Evolutionary conservation across 2,113 vertebrate species (phyloP), one percentile per base, ranked within the genome.

Genomic region (Oxyura jamaicensis): DNA sequence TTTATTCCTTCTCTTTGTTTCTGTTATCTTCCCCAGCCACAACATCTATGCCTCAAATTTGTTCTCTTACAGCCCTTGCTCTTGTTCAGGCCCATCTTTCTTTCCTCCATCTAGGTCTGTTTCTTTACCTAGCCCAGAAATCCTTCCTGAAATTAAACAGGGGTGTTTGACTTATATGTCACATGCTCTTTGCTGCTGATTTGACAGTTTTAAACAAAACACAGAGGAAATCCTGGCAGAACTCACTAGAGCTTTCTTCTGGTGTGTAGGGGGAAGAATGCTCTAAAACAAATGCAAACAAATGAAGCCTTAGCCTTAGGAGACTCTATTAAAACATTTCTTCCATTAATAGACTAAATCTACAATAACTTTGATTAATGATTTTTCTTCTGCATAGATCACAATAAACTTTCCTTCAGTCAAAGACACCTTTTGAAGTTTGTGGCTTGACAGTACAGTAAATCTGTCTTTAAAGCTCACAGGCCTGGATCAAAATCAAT

Each of bases 391-490:
- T 78, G 23, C 65, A n/a, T 56, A 20, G 81, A 91, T 86, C 68
- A 83, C 39, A 67, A 53, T 55, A 42, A 75, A 48, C 15, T 71
- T 74, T 26, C 31, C 50, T 68, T 93, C 76, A 93, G 42, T 81
- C 90, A 78, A 86, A 83, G 68, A 89, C 5, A 89, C 62, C 62
- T 91, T 93, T 71, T 95, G 65, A 93, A 92, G 68, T 86, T 56
- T 92, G 65, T 68, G 86, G 48, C 58, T 53, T 82, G 66, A 92
- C 69, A 68, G 53, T 44, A 50, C 20, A 84, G 80, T 89, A 93
- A 93, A 96, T 89, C 62, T 89, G 74, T 26, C 77, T 91, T 55
- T 91, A 93, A 82, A 92, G 69, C 66, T 93, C 86, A 89, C 62
- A 69, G 48, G 2, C 7, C 73, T 78, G 69, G 69, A 93, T 84